phyloP scores from a whole-genome alignment of 2,797 vertebrate genomes.

The Neostethus bicornis region DNA sequence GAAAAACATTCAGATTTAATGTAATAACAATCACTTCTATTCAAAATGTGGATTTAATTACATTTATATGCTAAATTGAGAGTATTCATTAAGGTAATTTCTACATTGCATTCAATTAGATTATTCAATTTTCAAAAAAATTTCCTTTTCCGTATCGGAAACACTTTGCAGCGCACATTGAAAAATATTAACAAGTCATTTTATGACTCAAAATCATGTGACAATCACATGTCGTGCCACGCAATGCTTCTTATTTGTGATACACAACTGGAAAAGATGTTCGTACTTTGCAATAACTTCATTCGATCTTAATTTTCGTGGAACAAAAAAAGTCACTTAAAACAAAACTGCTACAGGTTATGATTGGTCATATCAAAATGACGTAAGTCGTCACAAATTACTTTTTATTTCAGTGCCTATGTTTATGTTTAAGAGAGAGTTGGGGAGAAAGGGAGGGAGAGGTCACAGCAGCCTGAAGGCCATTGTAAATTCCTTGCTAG shows the following conservation, averaged over 20 bases:
- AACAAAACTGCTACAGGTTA: not conserved
- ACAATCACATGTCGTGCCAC: no score
- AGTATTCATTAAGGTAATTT: no score
- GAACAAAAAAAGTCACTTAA: slow-evolving; percentile 12
- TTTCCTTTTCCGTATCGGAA: no score
- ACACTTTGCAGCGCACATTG: no score
- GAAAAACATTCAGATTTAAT: not conserved
- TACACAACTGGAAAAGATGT: no score
- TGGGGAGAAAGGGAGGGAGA: slow-evolving; percentile 55
- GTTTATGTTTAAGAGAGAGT: slow-evolving; percentile 35
- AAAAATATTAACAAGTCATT: no score
- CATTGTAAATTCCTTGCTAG: slow-evolving; percentile 77
- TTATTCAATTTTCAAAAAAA: no score
- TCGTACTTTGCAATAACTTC: not conserved
- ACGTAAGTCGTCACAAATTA: not conserved
- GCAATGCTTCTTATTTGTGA: not conserved
- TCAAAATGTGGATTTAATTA: not conserved
- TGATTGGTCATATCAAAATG: not conserved
- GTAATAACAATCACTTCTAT: not conserved
- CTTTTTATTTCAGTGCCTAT: slow-evolving; percentile 27
- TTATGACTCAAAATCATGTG: no score
- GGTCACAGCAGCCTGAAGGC: slow-evolving; percentile 78
- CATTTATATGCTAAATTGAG: not conserved
- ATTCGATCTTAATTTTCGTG: not conserved
- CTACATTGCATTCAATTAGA: no score